Evolutionary conservation across 2,888 invertebrate species (phyloP).

Genomic region (Zeuzera pyrina): DNA sequence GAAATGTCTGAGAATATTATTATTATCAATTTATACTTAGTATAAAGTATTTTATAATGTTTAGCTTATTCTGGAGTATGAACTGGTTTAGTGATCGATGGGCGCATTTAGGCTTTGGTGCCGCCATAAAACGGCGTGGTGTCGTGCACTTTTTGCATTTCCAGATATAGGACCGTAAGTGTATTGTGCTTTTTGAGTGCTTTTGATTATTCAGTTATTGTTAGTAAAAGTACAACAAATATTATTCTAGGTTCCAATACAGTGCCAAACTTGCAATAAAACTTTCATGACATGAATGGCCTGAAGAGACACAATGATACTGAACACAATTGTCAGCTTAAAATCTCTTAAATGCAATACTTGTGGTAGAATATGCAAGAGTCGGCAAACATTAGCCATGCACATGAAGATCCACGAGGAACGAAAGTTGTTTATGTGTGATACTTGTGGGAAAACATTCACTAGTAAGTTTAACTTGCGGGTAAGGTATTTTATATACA

Average conservation of each 20-base stretch:
- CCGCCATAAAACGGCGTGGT: no score
- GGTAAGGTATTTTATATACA: no score
- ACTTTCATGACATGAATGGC: conserved; percentile 49
- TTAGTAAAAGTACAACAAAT: background rate
- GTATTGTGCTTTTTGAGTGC: background rate
- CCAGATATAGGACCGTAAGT: background rate
- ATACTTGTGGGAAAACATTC: conserved; percentile 53
- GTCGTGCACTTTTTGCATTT: no score
- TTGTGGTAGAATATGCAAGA: conserved; percentile 54
- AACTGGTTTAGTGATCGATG: no score
- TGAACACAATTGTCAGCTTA: conserved; percentile 36
- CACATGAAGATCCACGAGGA: conserved; percentile 43
- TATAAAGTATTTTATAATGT: no score
- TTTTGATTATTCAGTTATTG: conserved; percentile 17
- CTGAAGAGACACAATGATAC: conserved; percentile 42
- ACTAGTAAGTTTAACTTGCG: conserved; percentile 36
- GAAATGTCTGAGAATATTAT: no score
- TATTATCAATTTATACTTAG: no score
- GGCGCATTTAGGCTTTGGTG: no score
- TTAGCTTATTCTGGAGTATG: no score
- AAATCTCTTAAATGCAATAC: conserved; percentile 39
- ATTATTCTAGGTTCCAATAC: conserved; percentile 24
- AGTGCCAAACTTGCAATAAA: conserved; percentile 46
- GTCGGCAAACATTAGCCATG: conserved; percentile 36
- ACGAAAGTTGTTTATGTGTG: conserved; percentile 39